Evolutionary conservation across 2,888 invertebrate genomes (phyloP), one percentile per base, ranked within the genome.

Genomic region (Exocentrus adspersus): DNA sequence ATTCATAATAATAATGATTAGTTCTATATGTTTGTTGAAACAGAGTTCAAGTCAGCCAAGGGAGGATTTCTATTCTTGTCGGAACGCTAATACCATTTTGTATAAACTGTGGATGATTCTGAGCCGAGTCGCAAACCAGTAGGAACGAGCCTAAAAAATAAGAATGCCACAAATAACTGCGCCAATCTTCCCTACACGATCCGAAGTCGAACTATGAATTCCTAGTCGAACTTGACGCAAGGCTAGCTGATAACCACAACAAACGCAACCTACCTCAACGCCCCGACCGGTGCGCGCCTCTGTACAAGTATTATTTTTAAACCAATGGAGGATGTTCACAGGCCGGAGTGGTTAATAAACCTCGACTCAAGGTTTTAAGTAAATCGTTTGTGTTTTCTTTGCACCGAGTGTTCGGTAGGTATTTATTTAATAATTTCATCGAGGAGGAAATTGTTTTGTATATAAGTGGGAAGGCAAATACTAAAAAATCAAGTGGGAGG

Each of bases 311-410:
- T 64, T 64, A 60, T 68, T 70, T 70, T 68, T 68, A 67, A 64
- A 69, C 12, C 69, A 66, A 69, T 67, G 71, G 67, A 71, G 71
- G 69, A 68, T 68, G 68, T 65, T 67, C 62, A 54, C 64, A 62
- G 64, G 65, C n/a, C 68, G 59, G 62, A 64, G 70, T 66, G 69
- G 68, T 71, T 71, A 71, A 71, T 71, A 69, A 69, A 71, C 70
- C 65, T 65, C 61, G 64, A 60, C 19, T 71, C 70, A 71, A 71
- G 70, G 68, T 63, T 70, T 59, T 20, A 12, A 37, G 37, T 37
- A 37, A 37, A 37, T n/a, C 12, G 62, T 65, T 46, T 12, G 24
- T 28, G 48, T 48, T 48, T 48, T 48, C 48, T 6, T 48, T 48
- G 28, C 48, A 48, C 28, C 28, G 20, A 28, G 24, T 28, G 28